Evolutionary conservation across 2,797 vertebrate genomes (phyloP), one percentile per base, ranked within the genome.

Genomic region (Danio tinwini): DNA sequence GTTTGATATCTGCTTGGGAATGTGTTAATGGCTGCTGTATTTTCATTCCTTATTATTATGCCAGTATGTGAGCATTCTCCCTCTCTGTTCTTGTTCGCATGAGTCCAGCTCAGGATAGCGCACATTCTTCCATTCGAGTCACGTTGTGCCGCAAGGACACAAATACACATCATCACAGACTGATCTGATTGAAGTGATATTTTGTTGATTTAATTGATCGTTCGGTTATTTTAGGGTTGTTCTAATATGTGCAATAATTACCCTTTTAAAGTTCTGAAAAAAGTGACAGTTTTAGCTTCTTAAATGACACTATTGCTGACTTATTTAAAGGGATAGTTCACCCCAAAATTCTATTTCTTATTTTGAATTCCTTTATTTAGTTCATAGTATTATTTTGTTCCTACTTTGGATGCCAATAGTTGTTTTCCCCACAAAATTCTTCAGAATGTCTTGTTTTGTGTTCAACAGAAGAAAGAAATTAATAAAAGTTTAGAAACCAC

Each of bases 11-110:
- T 74, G 29, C 29, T 3, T 29, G 16, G 29, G 42, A 58, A 49
- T 65, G 78, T 42, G 78, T 65, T 55, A 45, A 37, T 67, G 39
- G 37, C 45, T 17, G 19, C 7, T 63, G 19, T 65, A 50, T 80
- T 62, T 72, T 76, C 10, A 58, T 39, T 39, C 16, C 40, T 56
- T 19, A 47, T 45, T 56, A 49, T 47, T 12, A 49, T 17, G 56
- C 21, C 56, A 17, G 44, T 37, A 68, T 68, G 53, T 69, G 10
- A 9, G 0, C 3, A 13, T 11, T 47, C 14, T 55, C 47, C 29
- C 68, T 44, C 12, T n/a, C n/a, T 19, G 50, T 58, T 37, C 16
- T 17, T 29, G 42, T 45, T 44, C 63, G 19, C 68, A 39, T 4
- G 6, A 56, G 42, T 65, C 40, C 10, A 13, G 42, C 42, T 47